Percentiles rank a stretch among this genome's conserved stretches.
phyloP scores from a whole-genome alignment of 2,888 invertebrate species.

The Polydesmus complanatus region DNA sequence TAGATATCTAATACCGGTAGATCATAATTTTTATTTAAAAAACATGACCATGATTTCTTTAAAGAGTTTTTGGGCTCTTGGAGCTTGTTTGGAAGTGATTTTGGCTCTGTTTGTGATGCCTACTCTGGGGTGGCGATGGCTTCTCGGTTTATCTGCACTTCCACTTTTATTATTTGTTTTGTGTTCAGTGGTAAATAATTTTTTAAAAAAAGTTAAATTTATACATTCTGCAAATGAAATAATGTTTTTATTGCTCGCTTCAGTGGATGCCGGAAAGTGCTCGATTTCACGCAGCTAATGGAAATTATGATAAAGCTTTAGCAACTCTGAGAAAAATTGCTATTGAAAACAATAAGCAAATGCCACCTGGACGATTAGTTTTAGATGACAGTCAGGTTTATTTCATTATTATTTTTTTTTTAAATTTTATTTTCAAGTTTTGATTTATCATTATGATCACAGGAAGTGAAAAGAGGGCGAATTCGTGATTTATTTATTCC shows the following conservation, averaged over 20 bases:
- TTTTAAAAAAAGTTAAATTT: conserved; percentile 15
- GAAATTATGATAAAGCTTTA: conserved; percentile 71
- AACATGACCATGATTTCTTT: conserved; percentile 21
- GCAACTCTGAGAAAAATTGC: conserved; percentile 74
- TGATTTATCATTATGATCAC: conserved; percentile 11
- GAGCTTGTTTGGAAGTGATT: conserved; percentile 83
- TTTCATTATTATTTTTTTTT: neutral
- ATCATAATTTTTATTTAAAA: conserved; percentile 2
- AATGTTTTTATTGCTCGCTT: conserved; percentile 25
- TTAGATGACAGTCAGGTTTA: conserved; percentile 44
- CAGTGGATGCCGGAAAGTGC: conserved; percentile 93
- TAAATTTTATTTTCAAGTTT: neutral
- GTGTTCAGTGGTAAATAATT: conserved; percentile 33
- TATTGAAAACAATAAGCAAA: conserved; percentile 71
- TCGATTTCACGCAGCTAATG: conserved; percentile 70
- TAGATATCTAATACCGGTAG: conserved; percentile 14
- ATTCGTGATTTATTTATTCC: conserved; percentile 41
- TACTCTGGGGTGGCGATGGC: conserved; percentile 77
- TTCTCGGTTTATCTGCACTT: conserved; percentile 76
- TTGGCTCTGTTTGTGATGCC: conserved; percentile 84
- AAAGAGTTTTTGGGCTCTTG: conserved; percentile 90
- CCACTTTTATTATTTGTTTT: conserved; percentile 63
- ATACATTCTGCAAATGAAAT: conserved; percentile 3
- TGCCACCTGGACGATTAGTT: conserved; percentile 70
- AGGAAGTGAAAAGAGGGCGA: conserved; percentile 31